Conservation (phyloP, 2,888 invertebrate species). For the Oxytorus armatus region DNA sequence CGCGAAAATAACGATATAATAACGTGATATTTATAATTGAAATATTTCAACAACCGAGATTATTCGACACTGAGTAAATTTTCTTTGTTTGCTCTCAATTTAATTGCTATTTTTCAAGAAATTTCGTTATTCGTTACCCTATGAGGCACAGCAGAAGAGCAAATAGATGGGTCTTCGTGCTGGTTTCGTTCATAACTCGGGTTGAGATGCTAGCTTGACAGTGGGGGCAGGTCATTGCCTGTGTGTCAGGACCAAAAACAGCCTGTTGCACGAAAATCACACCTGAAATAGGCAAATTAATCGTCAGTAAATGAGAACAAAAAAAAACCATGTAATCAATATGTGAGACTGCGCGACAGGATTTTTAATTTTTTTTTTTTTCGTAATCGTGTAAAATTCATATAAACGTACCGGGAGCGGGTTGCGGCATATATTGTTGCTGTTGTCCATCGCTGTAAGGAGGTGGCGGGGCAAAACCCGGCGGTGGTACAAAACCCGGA, state of each 20-base stretch:
- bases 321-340: not conserved
- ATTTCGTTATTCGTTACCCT: slow-evolving; percentile 80
- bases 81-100: not conserved
- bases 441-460: slow-evolving; percentile 57
- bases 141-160: slow-evolving; percentile 84
- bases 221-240: slow-evolving; percentile 83
- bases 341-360: not conserved
- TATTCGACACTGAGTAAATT: not conserved
- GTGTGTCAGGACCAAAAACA: slow-evolving; percentile 82
- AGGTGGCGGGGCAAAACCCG: slow-evolving; percentile 66
- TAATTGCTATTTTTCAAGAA: not conserved
- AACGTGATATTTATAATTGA: too few species aligned
- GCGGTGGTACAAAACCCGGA: slow-evolving; percentile 66
- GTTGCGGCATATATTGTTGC: slow-evolving; percentile 42
- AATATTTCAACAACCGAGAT: too few species aligned
- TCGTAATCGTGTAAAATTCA: not conserved
- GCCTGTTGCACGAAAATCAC: slow-evolving; percentile 69
- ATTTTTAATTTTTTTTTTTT: not conserved
- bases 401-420: slow-evolving; percentile 37
- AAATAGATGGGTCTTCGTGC: slow-evolving; percentile 85
- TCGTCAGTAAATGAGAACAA: not conserved
- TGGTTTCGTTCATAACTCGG: slow-evolving; percentile 82
- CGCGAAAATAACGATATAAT: too few species aligned
- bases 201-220: slow-evolving; percentile 84
- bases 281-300: slow-evolving; percentile 64